Percentiles rank a stretch among this genome's conserved stretches.
Conservation (phyloP, 2,888 invertebrate genomes). For the Euzophera pinguis region DNA sequence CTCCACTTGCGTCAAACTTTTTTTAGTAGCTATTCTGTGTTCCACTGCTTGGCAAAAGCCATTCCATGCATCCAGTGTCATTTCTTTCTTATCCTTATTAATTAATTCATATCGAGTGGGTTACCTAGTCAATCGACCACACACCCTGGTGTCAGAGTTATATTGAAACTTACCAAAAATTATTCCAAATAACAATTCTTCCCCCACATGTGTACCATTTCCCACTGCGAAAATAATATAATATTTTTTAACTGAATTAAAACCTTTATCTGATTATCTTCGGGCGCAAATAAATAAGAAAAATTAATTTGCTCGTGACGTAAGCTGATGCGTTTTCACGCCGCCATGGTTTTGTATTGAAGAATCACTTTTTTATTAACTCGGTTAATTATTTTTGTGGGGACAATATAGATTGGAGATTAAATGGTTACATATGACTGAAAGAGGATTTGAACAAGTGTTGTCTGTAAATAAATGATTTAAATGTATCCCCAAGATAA, state of each 20-base stretch:
- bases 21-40: too few relatives aligned
- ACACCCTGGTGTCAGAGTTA: too few relatives aligned
- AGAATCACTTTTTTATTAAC: conserved; percentile 25
- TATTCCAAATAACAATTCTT: neutral
- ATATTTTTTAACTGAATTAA: conserved; percentile 60
- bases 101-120: too few relatives aligned
- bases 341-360: conserved; percentile 42
- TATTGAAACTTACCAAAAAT: too few relatives aligned
- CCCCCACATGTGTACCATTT: conserved; percentile 25
- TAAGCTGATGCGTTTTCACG: conserved; percentile 72
- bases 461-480: neutral
- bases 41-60: too few relatives aligned
- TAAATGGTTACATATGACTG: neutral
- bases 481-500: too few relatives aligned
- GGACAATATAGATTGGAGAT: conserved; percentile 16
- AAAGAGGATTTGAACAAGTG: neutral
- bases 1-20: too few relatives aligned
- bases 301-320: conserved; percentile 52
- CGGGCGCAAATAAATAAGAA: conserved; percentile 40
- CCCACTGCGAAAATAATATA: conserved; percentile 26
- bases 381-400: conserved; percentile 16
- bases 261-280: conserved; percentile 76
- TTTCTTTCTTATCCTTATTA: too few relatives aligned
- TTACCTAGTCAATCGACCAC: too few relatives aligned
- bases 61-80: too few relatives aligned